Evolutionary conservation across 2,888 invertebrate genomes (phyloP).

Genomic region (Bombylius discolor): DNA sequence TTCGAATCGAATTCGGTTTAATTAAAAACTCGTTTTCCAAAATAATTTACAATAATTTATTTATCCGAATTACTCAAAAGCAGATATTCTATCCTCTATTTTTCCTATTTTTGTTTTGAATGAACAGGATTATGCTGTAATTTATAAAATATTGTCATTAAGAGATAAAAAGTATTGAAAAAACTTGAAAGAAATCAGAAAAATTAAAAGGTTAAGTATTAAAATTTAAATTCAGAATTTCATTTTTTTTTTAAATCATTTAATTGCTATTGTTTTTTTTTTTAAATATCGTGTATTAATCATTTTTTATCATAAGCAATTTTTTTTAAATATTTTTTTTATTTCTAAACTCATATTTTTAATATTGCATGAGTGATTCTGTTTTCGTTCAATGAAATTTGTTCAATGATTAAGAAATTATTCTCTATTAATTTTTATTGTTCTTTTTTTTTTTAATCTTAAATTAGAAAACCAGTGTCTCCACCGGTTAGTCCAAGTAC

Average conservation of each 20-base stretch:
- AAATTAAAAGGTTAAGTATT: not conserved
- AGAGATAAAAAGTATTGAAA: too few relatives aligned
- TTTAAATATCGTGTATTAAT: not conserved
- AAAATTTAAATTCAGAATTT: not conserved
- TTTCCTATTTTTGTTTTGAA: too few relatives aligned
- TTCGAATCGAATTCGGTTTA: too few relatives aligned
- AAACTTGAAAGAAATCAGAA: too few relatives aligned
- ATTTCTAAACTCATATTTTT: not conserved
- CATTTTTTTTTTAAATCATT: too few relatives aligned
- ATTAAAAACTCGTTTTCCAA: too few relatives aligned
- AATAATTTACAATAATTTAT: too few relatives aligned
- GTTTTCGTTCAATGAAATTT: not conserved
- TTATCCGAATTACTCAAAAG: too few relatives aligned
- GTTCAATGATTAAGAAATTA: not conserved
- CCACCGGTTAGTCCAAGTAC: slow-evolving; percentile 26
- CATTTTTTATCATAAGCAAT: not conserved
- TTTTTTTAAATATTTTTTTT: not conserved
- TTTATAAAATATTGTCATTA: too few relatives aligned
- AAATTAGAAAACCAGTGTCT: slow-evolving; percentile 27
- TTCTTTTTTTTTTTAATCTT: slow-evolving; percentile 10
- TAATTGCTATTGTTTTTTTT: too few relatives aligned
- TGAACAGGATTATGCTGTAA: too few relatives aligned
- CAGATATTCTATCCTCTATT: too few relatives aligned
- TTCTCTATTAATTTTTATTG: not conserved
- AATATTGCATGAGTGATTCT: not conserved